A percentile compares a stretch with the other conserved stretches of the same genome.
These are phyloP conservation scores for Sphaerodactylus townsendi DNA, from an alignment of 2,113 vertebrate genomes.

Conservation along the genomic window DNA sequence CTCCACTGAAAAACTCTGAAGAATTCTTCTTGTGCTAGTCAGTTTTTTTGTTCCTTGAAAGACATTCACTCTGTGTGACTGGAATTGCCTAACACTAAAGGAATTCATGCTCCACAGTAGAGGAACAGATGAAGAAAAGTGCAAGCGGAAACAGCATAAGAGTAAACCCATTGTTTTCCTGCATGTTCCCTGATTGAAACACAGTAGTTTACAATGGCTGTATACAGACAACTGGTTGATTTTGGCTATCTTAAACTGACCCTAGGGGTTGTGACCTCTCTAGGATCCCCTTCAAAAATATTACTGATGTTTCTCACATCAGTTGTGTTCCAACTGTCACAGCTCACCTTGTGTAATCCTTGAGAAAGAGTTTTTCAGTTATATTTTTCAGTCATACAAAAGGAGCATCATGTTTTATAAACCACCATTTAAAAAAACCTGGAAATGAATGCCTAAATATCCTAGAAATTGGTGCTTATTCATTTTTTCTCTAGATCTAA, in stretches of 20 bases:
- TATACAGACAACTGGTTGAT: neutral
- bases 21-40: too few relatives aligned
- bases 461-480: neutral
- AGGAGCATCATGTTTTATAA: accelerated
- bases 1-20: too few relatives aligned
- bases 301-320: accelerated
- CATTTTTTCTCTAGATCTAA: neutral
- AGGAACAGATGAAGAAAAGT: too few relatives aligned
- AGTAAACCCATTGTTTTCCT: too few relatives aligned
- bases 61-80: too few relatives aligned
- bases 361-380: neutral
- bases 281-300: accelerated
- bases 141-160: too few relatives aligned
- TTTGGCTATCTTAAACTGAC: neutral
- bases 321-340: neutral
- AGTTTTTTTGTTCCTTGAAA: too few relatives aligned
- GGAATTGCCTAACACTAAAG: too few relatives aligned
- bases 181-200: neutral
- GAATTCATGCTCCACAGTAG: too few relatives aligned
- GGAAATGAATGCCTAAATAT: neutral
- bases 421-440: accelerated
- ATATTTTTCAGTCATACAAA: neutral
- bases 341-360: neutral
- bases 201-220: neutral
- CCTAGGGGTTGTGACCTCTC: accelerated